Evolutionary conservation across 2,113 vertebrate species (phyloP), one percentile per base, ranked within the genome.

Genomic region (Stictonetta naevosa): DNA sequence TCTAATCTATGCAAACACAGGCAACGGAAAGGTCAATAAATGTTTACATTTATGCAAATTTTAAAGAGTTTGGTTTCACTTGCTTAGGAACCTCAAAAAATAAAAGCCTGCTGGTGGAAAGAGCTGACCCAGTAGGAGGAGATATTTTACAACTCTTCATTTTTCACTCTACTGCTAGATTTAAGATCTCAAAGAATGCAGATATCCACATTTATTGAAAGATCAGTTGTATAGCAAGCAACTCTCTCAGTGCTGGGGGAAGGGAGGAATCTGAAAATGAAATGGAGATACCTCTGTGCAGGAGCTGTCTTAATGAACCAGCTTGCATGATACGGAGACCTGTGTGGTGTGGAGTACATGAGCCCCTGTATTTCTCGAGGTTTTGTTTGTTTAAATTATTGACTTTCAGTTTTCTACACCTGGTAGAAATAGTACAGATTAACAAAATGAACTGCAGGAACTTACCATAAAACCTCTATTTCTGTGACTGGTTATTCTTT

Each of bases 31-130:
- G 22, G 31, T 81, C 63, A 81, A 10, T 50, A 73, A 74, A 77
- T 38, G 14, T 28, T 12, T 73, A 5, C 0, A 0, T 10, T 56
- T 4, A 22, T 56, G 13, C 6, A 63, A 79, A 1, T 78, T 34
- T 17, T 67, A 67, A 68, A 67, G 72, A 10, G 16, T 34, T 46
- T 6, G 6, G 11, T 72, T 80, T 53, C 59, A 33, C 56, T 9
- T 92, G 8, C 31, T 84, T 69, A 69, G 14, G 46, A 73, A 69
- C 7, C 14, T 56, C 11, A 56, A 40, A 67, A 68, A 80, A 33
- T 2, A 1, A 38, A 71, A 58, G 18, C 22, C 68, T 80, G 3
- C 18, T 77, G 7, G 18, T 56, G 36, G 81, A 71, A 83, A 38
- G 10, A 60, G 34, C 56, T 78, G 64, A 64, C 5, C 4, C 22